Conservation (phyloP, 2,888 invertebrate genomes). For the Drosophila recens region DNA sequence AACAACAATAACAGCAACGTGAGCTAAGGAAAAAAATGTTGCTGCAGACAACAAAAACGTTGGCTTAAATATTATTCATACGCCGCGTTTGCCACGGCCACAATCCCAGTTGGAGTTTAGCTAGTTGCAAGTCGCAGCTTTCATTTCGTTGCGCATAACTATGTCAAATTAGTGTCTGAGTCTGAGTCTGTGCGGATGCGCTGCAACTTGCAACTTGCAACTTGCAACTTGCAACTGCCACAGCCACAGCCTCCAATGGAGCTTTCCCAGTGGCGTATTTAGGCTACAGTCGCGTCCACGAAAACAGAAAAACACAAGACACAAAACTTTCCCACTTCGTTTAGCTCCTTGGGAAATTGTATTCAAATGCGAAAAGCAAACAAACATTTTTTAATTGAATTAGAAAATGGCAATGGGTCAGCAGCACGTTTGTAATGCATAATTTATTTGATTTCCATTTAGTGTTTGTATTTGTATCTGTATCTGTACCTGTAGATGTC, state of each 20-base stretch:
- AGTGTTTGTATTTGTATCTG: constrained; percentile 38
- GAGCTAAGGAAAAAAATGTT: constrained; percentile 7
- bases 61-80: constrained; percentile 75
- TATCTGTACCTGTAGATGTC: neutral
- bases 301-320: constrained; percentile 32
- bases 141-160: constrained; percentile 78
- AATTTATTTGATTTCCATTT: constrained; percentile 69
- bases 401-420: constrained; percentile 82
- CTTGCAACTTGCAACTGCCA: constrained; percentile 3
- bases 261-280: constrained; percentile 71
- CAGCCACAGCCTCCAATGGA: neutral
- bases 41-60: constrained; percentile 21
- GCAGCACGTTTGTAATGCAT: constrained; percentile 82
- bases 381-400: constrained; percentile 77
- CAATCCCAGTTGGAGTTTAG: constrained; percentile 41
- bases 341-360: constrained; percentile 73
- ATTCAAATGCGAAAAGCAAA: constrained; percentile 69
- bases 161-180: constrained; percentile 78
- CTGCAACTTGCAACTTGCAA: constrained; percentile 23
- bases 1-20: neutral
- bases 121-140: constrained; percentile 59
- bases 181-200: constrained; percentile 43
- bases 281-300: constrained; percentile 37
- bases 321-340: constrained; percentile 67
- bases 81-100: constrained; percentile 63